Percentiles rank a stretch among this genome's conserved stretches.
These are phyloP conservation scores for Heliconius himera DNA, from an alignment of 1,140 invertebrate species.

Conservation along the genomic window DNA sequence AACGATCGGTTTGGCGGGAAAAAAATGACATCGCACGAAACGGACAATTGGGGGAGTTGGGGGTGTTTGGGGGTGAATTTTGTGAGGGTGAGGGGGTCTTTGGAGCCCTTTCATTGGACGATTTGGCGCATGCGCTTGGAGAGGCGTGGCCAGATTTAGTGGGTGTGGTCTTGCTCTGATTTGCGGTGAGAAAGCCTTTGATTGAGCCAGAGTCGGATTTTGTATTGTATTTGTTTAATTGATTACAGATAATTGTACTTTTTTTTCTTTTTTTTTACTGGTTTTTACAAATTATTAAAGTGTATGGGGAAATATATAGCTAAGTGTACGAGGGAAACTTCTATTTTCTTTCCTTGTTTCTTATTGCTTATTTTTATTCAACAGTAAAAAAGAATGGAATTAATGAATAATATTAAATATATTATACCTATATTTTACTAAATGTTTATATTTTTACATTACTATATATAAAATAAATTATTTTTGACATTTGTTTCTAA, in stretches of 20 bases:
- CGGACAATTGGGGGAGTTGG: slow-evolving; percentile 69
- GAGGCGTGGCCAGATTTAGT: slow-evolving; percentile 63
- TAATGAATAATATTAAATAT: too few relatives aligned
- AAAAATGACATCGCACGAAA: slow-evolving; percentile 74
- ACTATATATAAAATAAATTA: too few relatives aligned
- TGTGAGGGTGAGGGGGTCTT: slow-evolving; percentile 40
- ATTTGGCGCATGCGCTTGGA: slow-evolving; percentile 57
- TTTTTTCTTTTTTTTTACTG: not conserved
- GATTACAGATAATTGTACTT: not conserved
- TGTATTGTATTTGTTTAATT: slow-evolving; percentile 17
- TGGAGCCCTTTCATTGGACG: slow-evolving; percentile 54
- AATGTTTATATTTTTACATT: too few relatives aligned
- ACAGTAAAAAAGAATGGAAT: not conserved
- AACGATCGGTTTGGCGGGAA: slow-evolving; percentile 66
- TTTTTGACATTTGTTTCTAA: too few relatives aligned
- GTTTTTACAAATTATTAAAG: not conserved
- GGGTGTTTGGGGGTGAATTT: slow-evolving; percentile 36
- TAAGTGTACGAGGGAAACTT: not conserved
- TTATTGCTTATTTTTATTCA: not conserved
- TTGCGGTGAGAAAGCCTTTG: slow-evolving; percentile 75
- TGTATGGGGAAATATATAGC: not conserved
- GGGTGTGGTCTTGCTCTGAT: slow-evolving; percentile 74
- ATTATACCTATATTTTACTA: too few relatives aligned
- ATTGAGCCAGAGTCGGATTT: slow-evolving; percentile 66
- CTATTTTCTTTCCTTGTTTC: not conserved